Evolutionary conservation across 2,113 vertebrate genomes (phyloP), one percentile per base, ranked within the genome.

Genomic region (Cromileptes altivelis): DNA sequence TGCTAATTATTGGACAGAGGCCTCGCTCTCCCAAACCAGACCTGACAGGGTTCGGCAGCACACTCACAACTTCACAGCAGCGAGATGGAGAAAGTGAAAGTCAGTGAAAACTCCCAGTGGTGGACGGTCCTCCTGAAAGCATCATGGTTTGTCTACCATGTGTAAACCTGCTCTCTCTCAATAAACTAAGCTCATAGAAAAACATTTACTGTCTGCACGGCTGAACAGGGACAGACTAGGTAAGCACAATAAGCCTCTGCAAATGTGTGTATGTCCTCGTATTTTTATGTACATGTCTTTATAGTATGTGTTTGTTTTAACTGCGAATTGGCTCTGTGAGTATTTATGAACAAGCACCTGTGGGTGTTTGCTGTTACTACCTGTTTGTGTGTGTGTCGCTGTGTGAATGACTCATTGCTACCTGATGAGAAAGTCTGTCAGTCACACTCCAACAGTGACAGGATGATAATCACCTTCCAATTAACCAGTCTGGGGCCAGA

Each of bases 381-480:
- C 0, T 70, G 57, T 45, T 62, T 81, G 30, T 4, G 30, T 30
- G 45, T 57, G 25, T 56, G 33, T 37, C 33, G 6, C 6, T 37
- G 68, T 80, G 87, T 84, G 85, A 84, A 70, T 81, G 86, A 84
- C 65, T 86, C 75, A 83, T 30, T 57, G 82, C 57, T 57, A 65
- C 81, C 86, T 70, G 78, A 82, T 83, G 85, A 85, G 83, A 85
- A 81, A 74, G 57, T 82, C 84, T 63, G 82, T 93, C 90, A 81
- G 49, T 82, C 93, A 92, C 86, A 85, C 83, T 73, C 89, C 89
- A 91, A 75, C 89, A 84, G 87, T 90, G 88, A 92, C 80, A 70
- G 81, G 82, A 75, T 85, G 91, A 89, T 94, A 91, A 94, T 92
- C 90, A 88, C 61, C 79, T 78, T 73, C 81, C 87, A 89, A 87